Percentiles rank a stretch among this genome's conserved stretches.
Evolutionary conservation across 1,140 invertebrate genomes (phyloP).

Genomic region (Metopolophium dirhodum): DNA sequence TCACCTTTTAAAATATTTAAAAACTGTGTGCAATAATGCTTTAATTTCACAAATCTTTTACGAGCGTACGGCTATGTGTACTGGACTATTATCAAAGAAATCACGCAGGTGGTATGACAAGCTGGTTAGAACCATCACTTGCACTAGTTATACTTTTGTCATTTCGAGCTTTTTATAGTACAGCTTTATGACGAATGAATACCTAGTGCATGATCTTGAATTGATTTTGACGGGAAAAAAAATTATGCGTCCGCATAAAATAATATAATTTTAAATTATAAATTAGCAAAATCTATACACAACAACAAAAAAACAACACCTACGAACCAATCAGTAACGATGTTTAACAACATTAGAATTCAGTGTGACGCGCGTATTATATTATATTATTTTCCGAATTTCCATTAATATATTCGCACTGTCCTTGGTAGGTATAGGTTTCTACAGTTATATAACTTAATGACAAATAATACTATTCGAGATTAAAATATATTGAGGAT

Average conservation of each 20-base stretch:
- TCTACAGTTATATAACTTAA: background rate
- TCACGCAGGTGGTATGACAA: background rate
- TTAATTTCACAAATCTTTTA: background rate
- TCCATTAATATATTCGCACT: background rate
- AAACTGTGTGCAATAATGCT: background rate
- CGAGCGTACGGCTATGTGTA: background rate
- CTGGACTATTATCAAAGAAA: background rate
- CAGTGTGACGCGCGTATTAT: background rate
- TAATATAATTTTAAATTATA: background rate
- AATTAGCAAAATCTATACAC: slow-evolving; percentile 43
- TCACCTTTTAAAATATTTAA: background rate
- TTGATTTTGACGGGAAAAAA: background rate
- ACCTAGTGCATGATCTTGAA: slow-evolving; percentile 40
- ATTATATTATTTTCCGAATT: background rate
- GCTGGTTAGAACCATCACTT: background rate
- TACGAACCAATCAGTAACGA: background rate
- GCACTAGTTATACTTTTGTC: background rate
- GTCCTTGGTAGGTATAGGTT: background rate
- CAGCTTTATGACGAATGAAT: background rate
- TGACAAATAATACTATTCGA: background rate
- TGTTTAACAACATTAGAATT: background rate
- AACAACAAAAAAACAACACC: background rate
- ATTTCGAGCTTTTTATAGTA: background rate
- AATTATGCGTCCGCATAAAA: slow-evolving; percentile 41
- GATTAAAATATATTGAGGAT: background rate